Percentiles rank a stretch among this genome's conserved stretches.
phyloP scores from a whole-genome alignment of 2,888 invertebrate species.

The Drepana falcataria region DNA sequence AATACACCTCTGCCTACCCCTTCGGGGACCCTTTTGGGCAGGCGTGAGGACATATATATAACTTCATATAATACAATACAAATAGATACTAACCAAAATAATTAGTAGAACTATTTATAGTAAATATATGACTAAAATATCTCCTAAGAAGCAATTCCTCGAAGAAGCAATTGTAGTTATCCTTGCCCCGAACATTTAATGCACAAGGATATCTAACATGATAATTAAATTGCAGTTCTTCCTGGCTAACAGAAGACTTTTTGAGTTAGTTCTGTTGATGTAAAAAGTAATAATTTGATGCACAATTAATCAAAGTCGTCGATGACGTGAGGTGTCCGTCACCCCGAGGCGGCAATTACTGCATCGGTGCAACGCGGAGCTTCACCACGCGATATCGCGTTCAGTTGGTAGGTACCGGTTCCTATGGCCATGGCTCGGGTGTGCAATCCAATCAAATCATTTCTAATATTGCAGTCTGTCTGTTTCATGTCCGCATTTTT shows the following conservation, averaged over 20 bases:
- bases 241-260: not conserved
- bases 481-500: too few relatives aligned
- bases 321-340: slow-evolving; percentile 19
- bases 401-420: slow-evolving; percentile 21
- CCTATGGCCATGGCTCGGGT: slow-evolving; percentile 12
- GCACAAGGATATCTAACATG: not conserved
- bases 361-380: slow-evolving; percentile 35
- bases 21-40: too few relatives aligned
- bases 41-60: too few relatives aligned
- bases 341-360: slow-evolving; percentile 42
- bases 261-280: not conserved
- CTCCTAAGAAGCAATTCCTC: too few relatives aligned
- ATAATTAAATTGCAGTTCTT: not conserved
- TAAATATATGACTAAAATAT: too few relatives aligned
- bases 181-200: too few relatives aligned
- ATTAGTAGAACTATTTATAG: too few relatives aligned
- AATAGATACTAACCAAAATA: too few relatives aligned
- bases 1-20: too few relatives aligned
- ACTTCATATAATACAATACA: too few relatives aligned
- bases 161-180: too few relatives aligned
- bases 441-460: not conserved
- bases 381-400: slow-evolving; percentile 60
- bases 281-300: slow-evolving; percentile 14
- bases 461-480: too few relatives aligned
- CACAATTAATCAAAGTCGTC: slow-evolving; percentile 29